A percentile compares a stretch with the other conserved stretches of the same genome.
These are phyloP conservation scores for Microcebus ravelobensis DNA, from an alignment of 2,113 vertebrate genomes.

Conservation along the genomic window DNA sequence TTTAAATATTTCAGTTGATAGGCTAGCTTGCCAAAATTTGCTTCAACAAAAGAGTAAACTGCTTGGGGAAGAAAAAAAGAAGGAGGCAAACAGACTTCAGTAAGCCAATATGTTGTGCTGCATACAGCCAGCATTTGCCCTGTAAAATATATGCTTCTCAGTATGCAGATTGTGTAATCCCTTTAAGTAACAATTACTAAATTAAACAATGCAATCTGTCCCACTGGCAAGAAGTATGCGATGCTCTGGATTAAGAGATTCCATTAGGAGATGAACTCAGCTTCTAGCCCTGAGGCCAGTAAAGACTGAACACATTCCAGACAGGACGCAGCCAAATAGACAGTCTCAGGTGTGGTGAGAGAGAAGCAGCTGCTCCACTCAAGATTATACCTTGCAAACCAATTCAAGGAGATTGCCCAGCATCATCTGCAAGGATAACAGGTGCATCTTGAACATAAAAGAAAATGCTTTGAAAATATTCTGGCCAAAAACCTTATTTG, in stretches of 20 bases:
- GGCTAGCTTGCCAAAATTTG: conserved; percentile 74
- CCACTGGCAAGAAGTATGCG: conserved; percentile 75
- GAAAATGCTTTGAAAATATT: conserved; percentile 55
- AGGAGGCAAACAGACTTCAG: conserved; percentile 74
- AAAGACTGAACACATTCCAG: conserved; percentile 69
- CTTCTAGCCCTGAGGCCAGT: conserved; percentile 52
- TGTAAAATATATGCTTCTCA: conserved; percentile 79
- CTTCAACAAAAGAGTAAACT: conserved; percentile 74
- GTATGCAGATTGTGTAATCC: conserved; percentile 80
- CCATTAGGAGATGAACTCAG: conserved; percentile 81
- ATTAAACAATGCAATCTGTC: conserved; percentile 86
- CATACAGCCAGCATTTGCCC: conserved; percentile 76
- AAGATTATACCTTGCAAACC: conserved; percentile 63
- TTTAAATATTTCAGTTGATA: conserved; percentile 74
- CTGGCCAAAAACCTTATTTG: conserved; percentile 29
- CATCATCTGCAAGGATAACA: conserved; percentile 59
- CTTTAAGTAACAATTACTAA: conserved; percentile 86
- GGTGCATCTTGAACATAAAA: conserved; percentile 44
- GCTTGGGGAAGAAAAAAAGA: conserved; percentile 15
- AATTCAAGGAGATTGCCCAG: conserved; percentile 58
- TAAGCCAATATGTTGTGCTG: conserved; percentile 60
- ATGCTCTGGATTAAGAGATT: conserved; percentile 72
- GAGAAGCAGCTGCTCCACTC: conserved; percentile 59
- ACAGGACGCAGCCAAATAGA: conserved; percentile 22
- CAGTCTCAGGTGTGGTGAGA: conserved; percentile 66